Evolutionary conservation across 2,113 vertebrate species (phyloP), one percentile per base, ranked within the genome.

Genomic region (Prolemur simus): DNA sequence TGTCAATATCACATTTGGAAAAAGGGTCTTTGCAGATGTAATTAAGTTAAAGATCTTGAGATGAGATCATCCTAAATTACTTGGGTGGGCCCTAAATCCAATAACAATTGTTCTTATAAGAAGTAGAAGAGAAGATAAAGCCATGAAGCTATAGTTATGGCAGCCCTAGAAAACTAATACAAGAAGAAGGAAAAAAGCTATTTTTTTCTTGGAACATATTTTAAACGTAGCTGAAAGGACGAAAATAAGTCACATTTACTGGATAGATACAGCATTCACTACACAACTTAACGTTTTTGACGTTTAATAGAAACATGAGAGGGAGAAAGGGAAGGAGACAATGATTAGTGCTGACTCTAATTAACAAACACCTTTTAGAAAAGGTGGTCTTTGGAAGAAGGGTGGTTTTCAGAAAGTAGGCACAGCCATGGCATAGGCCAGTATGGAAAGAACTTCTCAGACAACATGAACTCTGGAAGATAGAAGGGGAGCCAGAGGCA

Each of bases 281-380:
- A 18, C 29, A 39, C 5, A 39, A 42, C 29, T 73, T 2, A 25
- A 42, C 10, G 27, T 1, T 66, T 64, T 1, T 32, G 68, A 64
- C n/a, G 18, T 49, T 32, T 3, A 1, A 2, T 6, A 71, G 45
- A 63, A 68, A 54, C 8, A 3, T 17, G 18, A 56, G 49, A 64
- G 15, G 47, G 4, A n/a, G 7, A 47, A 42, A 58, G 0, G 11
- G 0, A 12, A 20, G 47, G 5, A 39, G 64, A n/a, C 9, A n/a
- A 18, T 39, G 17, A 23, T 29, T 47, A 32, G 5, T 20, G 11
- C 32, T 18, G 21, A 73, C 29, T 60, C 18, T 20, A 10, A 76
- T 27, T 74, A 56, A 20, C 21, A 32, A 32, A 73, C 54, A 4
- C 54, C 42, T 74, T 68, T 17, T 76, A 32, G 13, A 27, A 20